Base-by-base conservation (phyloP, 35 echinoderm and acorn worm species). In the Ophiothrix spiculata region DNA sequence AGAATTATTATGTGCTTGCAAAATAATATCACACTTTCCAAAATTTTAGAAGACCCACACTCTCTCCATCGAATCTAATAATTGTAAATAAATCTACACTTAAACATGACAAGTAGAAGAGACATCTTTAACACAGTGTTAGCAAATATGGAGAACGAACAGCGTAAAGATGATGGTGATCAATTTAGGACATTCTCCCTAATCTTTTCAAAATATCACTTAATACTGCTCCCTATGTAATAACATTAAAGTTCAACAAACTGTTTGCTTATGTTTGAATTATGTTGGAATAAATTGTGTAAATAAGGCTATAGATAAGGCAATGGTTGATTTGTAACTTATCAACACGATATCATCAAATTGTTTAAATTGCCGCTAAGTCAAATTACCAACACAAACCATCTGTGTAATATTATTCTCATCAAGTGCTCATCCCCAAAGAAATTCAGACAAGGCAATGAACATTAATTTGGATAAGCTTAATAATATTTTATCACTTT, bases 371-470 rank as follows among this genome's bases (percentile, higher is more conserved):
- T 69, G 29, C 60, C 60, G 17, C 29, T 4, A 28, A 69, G 60
- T 15, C 17, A 25, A 69, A 69, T 69, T 69, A 69, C 6, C 29
- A 4, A 2, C 4, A 69, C 60, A 69, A 69, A 69, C 60, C 60
- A 69, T 69, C 60, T 69, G 60, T 69, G 60, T 69, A 69, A 69
- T 69, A 69, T 69, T 69, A 69, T 69, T 69, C 60, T 69, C 60
- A 69, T 69, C 29, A 69, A 69, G 60, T 69, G 60, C 23, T n/a
- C 60, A 2, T 69, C 60, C 60, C 29, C 60, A 2, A 2, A 4
- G 60, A n/a, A 69, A 69, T 25, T 28, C 16, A 25, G 60, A 4
- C 8, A 6, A n/a, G 4, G 29, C 17, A 4, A 69, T 49, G 19
- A 10, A 6, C 42, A 49, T 49, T 19, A 49, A 49, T 49, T 19